Base-by-base conservation (phyloP, 2,888 invertebrate genomes). In the Trichogramma evanescens region DNA sequence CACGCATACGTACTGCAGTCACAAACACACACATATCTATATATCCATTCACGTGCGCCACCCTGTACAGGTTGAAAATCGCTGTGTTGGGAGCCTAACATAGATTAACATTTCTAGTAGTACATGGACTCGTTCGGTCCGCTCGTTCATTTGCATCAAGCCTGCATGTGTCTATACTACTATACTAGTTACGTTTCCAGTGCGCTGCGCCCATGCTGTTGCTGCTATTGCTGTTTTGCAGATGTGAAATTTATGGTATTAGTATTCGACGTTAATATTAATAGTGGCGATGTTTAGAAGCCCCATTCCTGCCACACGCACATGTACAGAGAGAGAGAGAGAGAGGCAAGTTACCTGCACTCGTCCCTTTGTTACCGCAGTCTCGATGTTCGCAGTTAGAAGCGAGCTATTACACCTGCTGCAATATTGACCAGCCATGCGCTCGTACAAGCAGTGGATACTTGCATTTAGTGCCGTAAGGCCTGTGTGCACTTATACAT, bases 181-280 rank as follows among this genome's bases (percentile, higher is more conserved):
- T 26, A 26, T 26, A 26, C 26, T 26, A 26, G 26, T 26, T 26
- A 26, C 26, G 26, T 26, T 26, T 26, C 26, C 26, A 26, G 26
- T 26, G 26, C 26, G 26, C 26, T 26, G 26, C 1, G 48, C 49
- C 59, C 50, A 58, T 58, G 63, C 54, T 57, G 51, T 54, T 58
- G 53, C 55, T 48, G 40, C 52, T 13, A 6, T 42, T 41, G 55
- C 58, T 61, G 61, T 63, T 63, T 63, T 59, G 61, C 58, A 56
- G 56, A 54, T 56, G 53, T 13, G 54, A 63, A 63, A 63, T 63
- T 63, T 61, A 63, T 61, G 58, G 58, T 58, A 63, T 63, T 63
- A 61, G 56, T 54, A 50, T 56, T 61, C 54, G 50, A 49, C 61
- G 63, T 63, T 63, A 61, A 61, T 61, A 63, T 63, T 63, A 61